These are phyloP conservation scores for Thripadectes ignobilis DNA, from an alignment of 2,797 vertebrate genomes.

Conservation along the genomic window DNA sequence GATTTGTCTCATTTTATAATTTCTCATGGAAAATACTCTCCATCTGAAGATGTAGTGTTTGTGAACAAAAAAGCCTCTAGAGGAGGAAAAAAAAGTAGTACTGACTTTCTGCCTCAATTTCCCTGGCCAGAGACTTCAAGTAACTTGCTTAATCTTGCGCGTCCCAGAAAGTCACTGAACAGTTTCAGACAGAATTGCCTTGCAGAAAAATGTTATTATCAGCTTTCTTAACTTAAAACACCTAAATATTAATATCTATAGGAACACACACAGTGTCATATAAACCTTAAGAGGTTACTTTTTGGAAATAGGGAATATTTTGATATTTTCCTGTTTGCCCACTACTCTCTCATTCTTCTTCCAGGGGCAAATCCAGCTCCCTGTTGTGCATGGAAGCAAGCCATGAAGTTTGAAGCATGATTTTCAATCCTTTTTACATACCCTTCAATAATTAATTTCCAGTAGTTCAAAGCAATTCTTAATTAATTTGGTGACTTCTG, in stretches of 20 bases:
- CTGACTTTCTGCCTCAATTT: not conserved
- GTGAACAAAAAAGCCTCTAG: not conserved
- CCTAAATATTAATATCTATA: not conserved
- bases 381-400: not conserved
- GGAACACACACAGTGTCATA: not conserved
- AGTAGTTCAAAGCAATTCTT: not conserved
- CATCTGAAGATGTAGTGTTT: not conserved
- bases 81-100: not conserved
- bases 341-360: not conserved
- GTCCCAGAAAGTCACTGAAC: not conserved
- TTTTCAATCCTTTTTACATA: not conserved
- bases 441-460: not conserved
- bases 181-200: not conserved
- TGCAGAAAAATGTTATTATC: not conserved
- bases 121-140: not conserved
- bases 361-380: not conserved
- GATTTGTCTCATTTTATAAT: no score
- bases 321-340: not conserved
- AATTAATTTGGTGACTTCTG: not conserved
- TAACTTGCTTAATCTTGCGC: not conserved
- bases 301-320: not conserved
- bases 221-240: not conserved
- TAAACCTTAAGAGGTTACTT: not conserved
- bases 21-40: not conserved
- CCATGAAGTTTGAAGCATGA: not conserved